A percentile compares a stretch with the other conserved stretches of the same genome.
Conservation (phyloP, 2,797 vertebrate genomes). For the Ciconia nigra region DNA sequence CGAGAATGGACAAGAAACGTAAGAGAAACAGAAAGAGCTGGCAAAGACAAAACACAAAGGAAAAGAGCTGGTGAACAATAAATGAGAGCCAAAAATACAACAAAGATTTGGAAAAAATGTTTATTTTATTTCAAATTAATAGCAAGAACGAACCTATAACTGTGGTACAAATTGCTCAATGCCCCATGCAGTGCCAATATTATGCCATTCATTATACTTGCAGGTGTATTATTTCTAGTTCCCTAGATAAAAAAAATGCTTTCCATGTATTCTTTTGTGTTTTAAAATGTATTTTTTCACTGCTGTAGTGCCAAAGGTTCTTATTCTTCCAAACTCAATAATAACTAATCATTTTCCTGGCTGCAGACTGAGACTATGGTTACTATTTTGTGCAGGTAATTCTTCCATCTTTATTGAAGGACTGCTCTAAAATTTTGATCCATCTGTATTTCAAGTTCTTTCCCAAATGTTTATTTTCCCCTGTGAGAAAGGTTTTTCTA, state of each 20-base stretch:
- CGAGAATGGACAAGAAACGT: conserved; percentile 23
- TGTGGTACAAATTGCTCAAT: conserved; percentile 66
- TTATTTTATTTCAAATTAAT: conserved; percentile 77
- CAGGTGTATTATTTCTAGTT: conserved; percentile 80
- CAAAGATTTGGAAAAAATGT: conserved; percentile 53
- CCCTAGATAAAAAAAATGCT: conserved; percentile 66
- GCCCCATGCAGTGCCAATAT: conserved; percentile 68
- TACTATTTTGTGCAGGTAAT: conserved; percentile 42
- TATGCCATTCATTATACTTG: conserved; percentile 74
- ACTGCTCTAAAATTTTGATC: conserved; percentile 48
- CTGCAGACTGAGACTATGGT: conserved; percentile 37
- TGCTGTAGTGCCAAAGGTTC: conserved; percentile 55
- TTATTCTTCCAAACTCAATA: conserved; percentile 70
- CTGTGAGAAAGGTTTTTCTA: conserved; percentile 50
- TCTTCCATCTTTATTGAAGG: conserved; percentile 51
- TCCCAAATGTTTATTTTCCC: conserved; percentile 65
- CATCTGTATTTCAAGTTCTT: conserved; percentile 50
- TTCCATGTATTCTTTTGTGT: conserved; percentile 70
- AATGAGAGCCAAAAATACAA: conserved; percentile 62
- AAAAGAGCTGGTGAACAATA: conserved; percentile 64
- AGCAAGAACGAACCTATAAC: conserved; percentile 68
- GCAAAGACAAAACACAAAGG: conserved; percentile 38
- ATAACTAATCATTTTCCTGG: conserved; percentile 70
- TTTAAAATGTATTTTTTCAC: conserved; percentile 73
- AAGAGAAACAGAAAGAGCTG: conserved; percentile 57